phyloP scores from a whole-genome alignment of 2,888 invertebrate species.

The Tholera decimalis region DNA sequence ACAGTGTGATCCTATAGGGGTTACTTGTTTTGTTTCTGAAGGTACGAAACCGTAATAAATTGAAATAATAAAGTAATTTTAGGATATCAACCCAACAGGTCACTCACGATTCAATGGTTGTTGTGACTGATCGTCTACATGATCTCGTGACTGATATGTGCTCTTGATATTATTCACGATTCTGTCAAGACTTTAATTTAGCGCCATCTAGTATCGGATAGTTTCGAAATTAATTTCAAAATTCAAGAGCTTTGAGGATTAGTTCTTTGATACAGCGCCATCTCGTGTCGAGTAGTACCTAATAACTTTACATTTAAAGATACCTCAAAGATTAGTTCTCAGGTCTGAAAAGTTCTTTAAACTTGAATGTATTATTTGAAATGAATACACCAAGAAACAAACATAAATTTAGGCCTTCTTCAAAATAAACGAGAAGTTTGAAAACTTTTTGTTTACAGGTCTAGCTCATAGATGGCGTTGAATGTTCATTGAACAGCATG shows the following conservation, averaged over 20 bases:
- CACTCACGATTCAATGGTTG: no score
- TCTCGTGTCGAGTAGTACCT: slow-evolving; percentile 8
- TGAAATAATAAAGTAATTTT: no score
- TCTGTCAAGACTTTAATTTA: not conserved
- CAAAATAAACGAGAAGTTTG: not conserved
- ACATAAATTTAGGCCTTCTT: not conserved
- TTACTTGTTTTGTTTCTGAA: no score
- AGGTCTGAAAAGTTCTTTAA: not conserved
- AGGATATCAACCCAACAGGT: no score
- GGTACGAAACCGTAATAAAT: no score
- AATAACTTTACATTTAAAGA: no score
- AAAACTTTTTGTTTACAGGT: slow-evolving; percentile 27
- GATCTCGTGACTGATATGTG: no score
- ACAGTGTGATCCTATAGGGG: no score
- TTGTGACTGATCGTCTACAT: no score
- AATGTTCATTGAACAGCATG: not conserved
- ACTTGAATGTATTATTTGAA: not conserved
- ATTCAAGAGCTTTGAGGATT: no score
- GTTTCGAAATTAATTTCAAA: not conserved
- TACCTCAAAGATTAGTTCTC: not conserved
- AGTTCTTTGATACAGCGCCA: not conserved
- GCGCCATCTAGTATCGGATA: slow-evolving; percentile 7
- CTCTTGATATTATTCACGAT: not conserved
- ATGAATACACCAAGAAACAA: not conserved
- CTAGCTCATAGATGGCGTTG: slow-evolving; percentile 35